A percentile compares a stretch with the other conserved stretches of the same genome.
Evolutionary conservation across 2,888 invertebrate species (phyloP).

Genomic region (Elysia crispata): DNA sequence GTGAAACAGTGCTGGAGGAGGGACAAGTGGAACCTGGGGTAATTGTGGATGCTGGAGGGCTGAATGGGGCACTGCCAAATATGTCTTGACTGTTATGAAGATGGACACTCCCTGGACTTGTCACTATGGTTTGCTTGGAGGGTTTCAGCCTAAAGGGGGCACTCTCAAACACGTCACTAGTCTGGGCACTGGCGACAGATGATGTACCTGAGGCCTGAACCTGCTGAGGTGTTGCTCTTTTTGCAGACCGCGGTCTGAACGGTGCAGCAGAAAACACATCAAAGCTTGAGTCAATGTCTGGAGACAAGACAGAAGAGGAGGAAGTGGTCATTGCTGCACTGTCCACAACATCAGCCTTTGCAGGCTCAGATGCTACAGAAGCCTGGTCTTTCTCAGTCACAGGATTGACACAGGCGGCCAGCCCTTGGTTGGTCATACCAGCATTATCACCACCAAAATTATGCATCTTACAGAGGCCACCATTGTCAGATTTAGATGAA

Average conservation of each 20-base stretch:
- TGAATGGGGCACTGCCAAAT: conserved; percentile 73
- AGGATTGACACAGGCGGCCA: not conserved
- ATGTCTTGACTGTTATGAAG: conserved; percentile 56
- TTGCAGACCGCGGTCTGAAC: conserved; percentile 65
- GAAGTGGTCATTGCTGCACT: conserved; percentile 50
- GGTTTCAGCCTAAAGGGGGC: conserved; percentile 70
- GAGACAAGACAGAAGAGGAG: conserved; percentile 53
- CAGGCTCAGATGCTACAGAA: conserved; percentile 36
- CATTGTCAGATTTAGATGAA: conserved; percentile 35
- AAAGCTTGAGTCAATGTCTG: conserved; percentile 48
- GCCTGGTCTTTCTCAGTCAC: not conserved
- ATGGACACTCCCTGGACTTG: conserved; percentile 40
- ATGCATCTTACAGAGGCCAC: not conserved
- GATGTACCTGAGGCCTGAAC: conserved; percentile 53
- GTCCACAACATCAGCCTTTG: conserved; percentile 45
- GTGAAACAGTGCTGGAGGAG: conserved; percentile 56
- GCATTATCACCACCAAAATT: conserved; percentile 5
- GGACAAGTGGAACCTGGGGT: conserved; percentile 56
- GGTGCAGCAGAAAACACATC: conserved; percentile 76
- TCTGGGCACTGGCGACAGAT: conserved; percentile 48
- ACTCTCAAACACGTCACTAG: conserved; percentile 71
- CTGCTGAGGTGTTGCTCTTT: conserved; percentile 56
- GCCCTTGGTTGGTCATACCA: conserved; percentile 26
- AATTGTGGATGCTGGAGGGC: conserved; percentile 48
- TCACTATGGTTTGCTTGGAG: conserved; percentile 45